Conservation (phyloP, 1,140 invertebrate genomes). For the Leptinotarsa undecemlineata region DNA sequence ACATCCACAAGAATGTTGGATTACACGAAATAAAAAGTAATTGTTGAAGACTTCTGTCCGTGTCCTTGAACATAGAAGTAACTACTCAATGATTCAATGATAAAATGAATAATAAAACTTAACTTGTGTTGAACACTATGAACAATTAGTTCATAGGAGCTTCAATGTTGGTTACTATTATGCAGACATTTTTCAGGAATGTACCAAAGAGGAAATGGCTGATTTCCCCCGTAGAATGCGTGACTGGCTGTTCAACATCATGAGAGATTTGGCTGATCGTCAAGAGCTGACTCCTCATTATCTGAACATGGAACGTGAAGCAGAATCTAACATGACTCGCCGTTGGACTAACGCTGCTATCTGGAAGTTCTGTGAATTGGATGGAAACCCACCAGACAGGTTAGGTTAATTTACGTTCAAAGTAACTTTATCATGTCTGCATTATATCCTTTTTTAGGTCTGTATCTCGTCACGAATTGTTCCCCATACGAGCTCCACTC, state of each 20-base stretch:
- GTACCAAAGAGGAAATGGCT: constrained; percentile 80
- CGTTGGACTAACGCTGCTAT: constrained; percentile 90
- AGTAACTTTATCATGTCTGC: too few species aligned
- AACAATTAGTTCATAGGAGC: too few species aligned
- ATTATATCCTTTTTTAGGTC: constrained; percentile 55
- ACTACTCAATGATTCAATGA: too few species aligned
- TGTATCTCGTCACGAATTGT: constrained; percentile 90
- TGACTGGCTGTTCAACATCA: constrained; percentile 96
- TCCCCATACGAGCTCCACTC: constrained; percentile 89
- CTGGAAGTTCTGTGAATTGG: constrained; percentile 97
- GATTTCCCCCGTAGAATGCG: constrained; percentile 93
- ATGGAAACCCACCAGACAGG: constrained; percentile 84
- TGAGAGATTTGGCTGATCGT: constrained; percentile 90
- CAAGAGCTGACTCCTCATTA: constrained; percentile 84
- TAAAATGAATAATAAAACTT: too few species aligned
- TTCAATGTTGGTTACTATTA: too few species aligned
- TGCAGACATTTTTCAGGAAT: constrained; percentile 58
- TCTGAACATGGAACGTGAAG: constrained; percentile 83
- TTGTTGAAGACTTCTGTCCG: too few species aligned
- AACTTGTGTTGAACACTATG: too few species aligned
- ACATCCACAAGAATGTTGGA: too few species aligned
- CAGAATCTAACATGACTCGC: constrained; percentile 80
- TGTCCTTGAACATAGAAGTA: too few species aligned
- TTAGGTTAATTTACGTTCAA: constrained; percentile 39
- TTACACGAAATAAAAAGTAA: too few species aligned